Conservation (phyloP, 2,888 invertebrate genomes). For the Galeruca laticollis region DNA sequence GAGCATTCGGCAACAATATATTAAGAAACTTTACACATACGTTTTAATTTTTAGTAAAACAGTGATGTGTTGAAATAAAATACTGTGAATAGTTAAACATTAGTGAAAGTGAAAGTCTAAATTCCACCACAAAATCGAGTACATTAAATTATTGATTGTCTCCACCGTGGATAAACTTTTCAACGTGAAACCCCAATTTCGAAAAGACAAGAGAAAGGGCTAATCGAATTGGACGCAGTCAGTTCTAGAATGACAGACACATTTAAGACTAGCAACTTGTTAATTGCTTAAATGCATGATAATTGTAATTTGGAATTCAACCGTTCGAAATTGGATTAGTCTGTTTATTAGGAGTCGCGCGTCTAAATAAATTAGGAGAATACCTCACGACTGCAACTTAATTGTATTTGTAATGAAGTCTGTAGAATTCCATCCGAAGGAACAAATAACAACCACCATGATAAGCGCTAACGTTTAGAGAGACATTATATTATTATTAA, state of each 20-base stretch:
- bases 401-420: conserved; percentile 50
- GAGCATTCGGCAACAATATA: no score
- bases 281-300: conserved; percentile 49
- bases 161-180: neutral
- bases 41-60: no score
- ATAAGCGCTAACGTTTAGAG: no score
- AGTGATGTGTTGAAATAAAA: no score
- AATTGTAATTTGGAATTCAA: conserved; percentile 50
- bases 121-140: no score
- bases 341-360: conserved; percentile 47
- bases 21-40: no score
- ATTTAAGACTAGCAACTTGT: conserved; percentile 29
- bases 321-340: conserved; percentile 47
- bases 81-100: no score
- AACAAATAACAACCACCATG: no score
- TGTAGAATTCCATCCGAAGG: conserved; percentile 12
- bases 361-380: conserved; percentile 46
- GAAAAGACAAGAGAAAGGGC: conserved; percentile 1
- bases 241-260: conserved; percentile 11
- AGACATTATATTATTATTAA: no score
- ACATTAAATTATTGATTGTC: no score
- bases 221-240: conserved; percentile 22
- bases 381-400: conserved; percentile 47
- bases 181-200: neutral
- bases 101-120: no score